These are phyloP conservation scores for Oryzias celebensis DNA, from an alignment of 2,113 vertebrate species.

Conservation along the genomic window DNA sequence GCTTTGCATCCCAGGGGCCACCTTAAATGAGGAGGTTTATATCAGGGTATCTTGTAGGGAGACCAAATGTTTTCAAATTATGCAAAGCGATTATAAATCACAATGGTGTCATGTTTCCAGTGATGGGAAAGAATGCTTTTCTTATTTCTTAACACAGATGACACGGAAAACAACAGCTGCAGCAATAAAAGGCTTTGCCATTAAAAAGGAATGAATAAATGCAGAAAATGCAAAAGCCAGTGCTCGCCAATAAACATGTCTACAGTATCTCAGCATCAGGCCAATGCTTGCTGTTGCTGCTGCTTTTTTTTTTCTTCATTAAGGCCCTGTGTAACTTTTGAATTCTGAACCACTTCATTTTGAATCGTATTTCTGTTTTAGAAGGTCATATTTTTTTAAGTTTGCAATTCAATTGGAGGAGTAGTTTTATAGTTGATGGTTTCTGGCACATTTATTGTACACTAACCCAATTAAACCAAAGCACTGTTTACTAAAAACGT, in stretches of 20 bases:
- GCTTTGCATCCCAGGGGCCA: conserved; percentile 39
- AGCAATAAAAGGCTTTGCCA: conserved; percentile 64
- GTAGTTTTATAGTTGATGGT: no score
- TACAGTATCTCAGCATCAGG: conserved; percentile 37
- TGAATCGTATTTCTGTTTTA: no score
- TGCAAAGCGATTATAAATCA: conserved; percentile 71
- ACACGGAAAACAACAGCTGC: conserved; percentile 74
- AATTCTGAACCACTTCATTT: no score
- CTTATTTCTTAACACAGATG: conserved; percentile 64
- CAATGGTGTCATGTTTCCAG: conserved; percentile 55
- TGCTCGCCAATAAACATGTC: conserved; percentile 52
- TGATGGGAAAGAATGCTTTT: conserved; percentile 56
- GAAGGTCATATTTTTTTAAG: no score
- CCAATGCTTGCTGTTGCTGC: conserved; percentile 27
- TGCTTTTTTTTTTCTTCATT: not conserved
- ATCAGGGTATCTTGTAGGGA: conserved; percentile 47
- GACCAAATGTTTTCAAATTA: conserved; percentile 69
- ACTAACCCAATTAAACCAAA: no score
- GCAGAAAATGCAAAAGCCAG: conserved; percentile 45
- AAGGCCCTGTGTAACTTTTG: no score
- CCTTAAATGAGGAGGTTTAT: conserved; percentile 59
- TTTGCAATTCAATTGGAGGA: no score
- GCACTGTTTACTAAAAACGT: no score
- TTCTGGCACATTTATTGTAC: no score
- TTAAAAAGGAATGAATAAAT: conserved; percentile 66